Base-by-base conservation (phyloP, 1,140 invertebrate species). In the Anoplophora glabripennis region DNA sequence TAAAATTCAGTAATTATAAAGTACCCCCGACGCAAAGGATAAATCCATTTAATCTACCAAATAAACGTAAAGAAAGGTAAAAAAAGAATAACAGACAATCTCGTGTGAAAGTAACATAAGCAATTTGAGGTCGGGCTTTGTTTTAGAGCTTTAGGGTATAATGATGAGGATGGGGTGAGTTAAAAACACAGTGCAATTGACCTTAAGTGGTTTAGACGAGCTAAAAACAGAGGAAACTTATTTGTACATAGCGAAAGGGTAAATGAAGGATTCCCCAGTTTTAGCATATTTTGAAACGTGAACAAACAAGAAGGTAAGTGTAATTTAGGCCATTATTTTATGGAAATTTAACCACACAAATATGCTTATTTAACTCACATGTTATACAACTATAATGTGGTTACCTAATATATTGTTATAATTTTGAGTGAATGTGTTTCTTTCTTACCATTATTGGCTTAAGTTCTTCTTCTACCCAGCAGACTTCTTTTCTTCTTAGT, bases 151-250 rank as follows among this genome's bases (percentile, higher is more conserved):
- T 37, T 44, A 34, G 51, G 42, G 40, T 40, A 53, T 53, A 42
- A 42, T 42, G 52, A 53, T 53, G 49, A 28, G 18, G 49, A 17
- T 28, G 52, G 52, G 21, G 45, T 42, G 38, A 34, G 28, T 42
- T 42, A 53, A 53, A 53, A 53, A 53, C 52, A 18, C 11, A 11
- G 40, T 42, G 52, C 52, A 53, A 53, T 53, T 53, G 52, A 53
- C 52, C 52, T 42, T 42, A 53, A 53, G 52, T 40, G 52, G 42
- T 53, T 53, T 21, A 53, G 38, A 34, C 42, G 42, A 33, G 12
- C 21, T 53, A 53, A 53, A 53, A 53, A 53, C 52, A 53, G 45
- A 42, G 52, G 52, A 44, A 42, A 34, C 40, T 53, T 53, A 44
- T 40, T 42, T 53, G 45, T 42, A 53, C 45, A 44, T 40, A 53